Conservation (phyloP, 1,140 invertebrate species). For the Drosophila rufa region DNA sequence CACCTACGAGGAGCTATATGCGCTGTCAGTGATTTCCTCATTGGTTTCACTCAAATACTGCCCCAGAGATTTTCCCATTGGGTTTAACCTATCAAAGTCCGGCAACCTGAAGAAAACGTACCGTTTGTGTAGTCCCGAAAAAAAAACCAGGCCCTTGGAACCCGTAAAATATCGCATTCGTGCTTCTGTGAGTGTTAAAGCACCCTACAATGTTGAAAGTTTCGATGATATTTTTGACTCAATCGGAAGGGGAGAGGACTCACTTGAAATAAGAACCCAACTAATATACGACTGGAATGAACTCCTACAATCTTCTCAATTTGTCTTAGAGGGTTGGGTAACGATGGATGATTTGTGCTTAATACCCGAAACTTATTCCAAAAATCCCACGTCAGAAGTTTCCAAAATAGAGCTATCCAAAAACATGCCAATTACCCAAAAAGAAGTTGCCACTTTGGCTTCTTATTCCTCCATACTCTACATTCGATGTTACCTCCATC, state of each 20-base stretch:
- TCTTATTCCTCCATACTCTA: not conserved
- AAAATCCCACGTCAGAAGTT: not conserved
- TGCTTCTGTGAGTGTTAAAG: not conserved
- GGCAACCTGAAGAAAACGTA: not conserved
- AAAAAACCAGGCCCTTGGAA: not conserved
- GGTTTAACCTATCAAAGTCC: too few species aligned
- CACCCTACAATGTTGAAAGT: not conserved
- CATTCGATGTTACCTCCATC: conserved; percentile 9
- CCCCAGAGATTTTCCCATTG: not conserved
- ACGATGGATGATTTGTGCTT: not conserved
- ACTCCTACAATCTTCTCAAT: not conserved
- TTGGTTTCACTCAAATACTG: conserved; percentile 11
- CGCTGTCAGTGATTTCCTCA: not conserved
- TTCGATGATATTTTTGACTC: too few species aligned
- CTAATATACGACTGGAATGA: not conserved
- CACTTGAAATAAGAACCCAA: not conserved
- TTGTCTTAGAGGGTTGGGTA: not conserved
- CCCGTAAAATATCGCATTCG: not conserved
- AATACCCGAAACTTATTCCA: too few species aligned
- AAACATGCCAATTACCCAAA: not conserved
- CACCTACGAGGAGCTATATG: not conserved
- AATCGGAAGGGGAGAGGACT: too few species aligned
- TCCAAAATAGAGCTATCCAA: not conserved
- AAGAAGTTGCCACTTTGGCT: not conserved
- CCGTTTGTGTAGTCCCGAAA: not conserved